Evolutionary conservation across 2,797 vertebrate species (phyloP).

Genomic region (Ctenosaura bakeri): DNA sequence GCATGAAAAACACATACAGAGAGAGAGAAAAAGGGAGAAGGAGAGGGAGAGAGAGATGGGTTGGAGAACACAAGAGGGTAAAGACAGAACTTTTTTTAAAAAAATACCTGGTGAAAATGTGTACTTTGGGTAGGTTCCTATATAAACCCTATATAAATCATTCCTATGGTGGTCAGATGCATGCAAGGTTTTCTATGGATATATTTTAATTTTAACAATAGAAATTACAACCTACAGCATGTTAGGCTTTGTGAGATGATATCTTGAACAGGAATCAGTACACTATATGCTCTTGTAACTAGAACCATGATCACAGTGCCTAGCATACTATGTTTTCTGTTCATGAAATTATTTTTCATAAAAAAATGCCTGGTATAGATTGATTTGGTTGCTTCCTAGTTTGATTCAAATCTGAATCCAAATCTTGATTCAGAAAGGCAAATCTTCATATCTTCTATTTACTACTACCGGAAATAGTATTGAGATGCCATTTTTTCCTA

Average conservation of each 20-base stretch:
- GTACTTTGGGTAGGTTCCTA: neutral
- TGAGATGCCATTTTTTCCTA: neutral
- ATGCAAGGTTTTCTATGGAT: conserved; percentile 26
- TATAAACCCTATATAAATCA: no score
- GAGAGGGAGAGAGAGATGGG: no score
- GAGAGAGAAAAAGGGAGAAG: no score
- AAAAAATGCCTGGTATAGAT: neutral
- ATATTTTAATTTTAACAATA: conserved; percentile 61
- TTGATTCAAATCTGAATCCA: neutral
- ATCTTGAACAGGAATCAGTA: conserved; percentile 47
- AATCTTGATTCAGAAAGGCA: neutral
- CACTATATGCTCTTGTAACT: conserved; percentile 58
- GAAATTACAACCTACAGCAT: conserved; percentile 50
- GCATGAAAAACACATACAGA: no score
- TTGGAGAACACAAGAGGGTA: no score
- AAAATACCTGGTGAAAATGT: neutral
- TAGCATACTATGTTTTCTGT: neutral
- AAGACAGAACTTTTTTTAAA: no score
- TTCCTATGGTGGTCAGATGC: conserved; percentile 13
- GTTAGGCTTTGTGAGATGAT: conserved; percentile 59
- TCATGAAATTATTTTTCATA: neutral
- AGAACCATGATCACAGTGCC: neutral
- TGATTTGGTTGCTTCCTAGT: neutral
- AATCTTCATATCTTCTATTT: neutral
- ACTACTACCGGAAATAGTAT: neutral